Base-by-base conservation (phyloP, 2,797 vertebrate genomes). In the Micromesistius poutassou region DNA sequence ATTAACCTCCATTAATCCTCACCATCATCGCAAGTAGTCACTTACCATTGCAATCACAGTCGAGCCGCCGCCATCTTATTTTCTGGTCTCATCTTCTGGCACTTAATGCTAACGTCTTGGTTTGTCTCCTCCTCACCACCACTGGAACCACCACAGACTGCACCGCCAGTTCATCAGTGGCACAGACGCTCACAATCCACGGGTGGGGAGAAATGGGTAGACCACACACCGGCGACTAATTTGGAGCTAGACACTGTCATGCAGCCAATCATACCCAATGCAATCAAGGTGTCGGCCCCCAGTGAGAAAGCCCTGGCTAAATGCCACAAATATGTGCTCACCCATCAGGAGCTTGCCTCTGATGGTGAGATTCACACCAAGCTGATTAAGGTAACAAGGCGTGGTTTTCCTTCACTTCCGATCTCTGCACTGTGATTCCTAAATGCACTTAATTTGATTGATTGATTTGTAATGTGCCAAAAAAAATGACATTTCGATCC, bases 291-390 rank as follows among this genome's bases (percentile, higher is more conserved):
- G 77, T 94, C 92, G 0, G 90, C 95, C 75, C 95, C 98, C n/a
- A 98, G 90, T 0, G 97, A 97, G 92, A 97, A 95, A 88, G 97
- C 96, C 13, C 94, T 99, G 91, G 96, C 98, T 81, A 96, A 96
- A 88, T 98, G 96, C 81, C 96, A 98, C 89, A 98, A 96, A 88
- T 99, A 99, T 79, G 95, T 98, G 93, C 94, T 98, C 89, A 97
- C 96, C 1, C 97, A 99, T 88, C 98, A 99, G 91, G 97, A 99
- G 93, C 90, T 99, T 81, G 97, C 97, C 83, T 99, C 98, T 0
- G 97, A 99, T 71, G 97, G 97, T 78, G 98, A 98, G 94, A 96
- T 98, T 80, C 95, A 97, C 79, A 99, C 97, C 85, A 96, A 96
- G 78, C 91, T 99, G 22, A 96, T 98, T 81, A 98, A 99, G 97